Percentiles rank a stretch among this genome's conserved stretches.
phyloP scores from a whole-genome alignment of 2,797 vertebrate species.

The Mionectes olivaceus region DNA sequence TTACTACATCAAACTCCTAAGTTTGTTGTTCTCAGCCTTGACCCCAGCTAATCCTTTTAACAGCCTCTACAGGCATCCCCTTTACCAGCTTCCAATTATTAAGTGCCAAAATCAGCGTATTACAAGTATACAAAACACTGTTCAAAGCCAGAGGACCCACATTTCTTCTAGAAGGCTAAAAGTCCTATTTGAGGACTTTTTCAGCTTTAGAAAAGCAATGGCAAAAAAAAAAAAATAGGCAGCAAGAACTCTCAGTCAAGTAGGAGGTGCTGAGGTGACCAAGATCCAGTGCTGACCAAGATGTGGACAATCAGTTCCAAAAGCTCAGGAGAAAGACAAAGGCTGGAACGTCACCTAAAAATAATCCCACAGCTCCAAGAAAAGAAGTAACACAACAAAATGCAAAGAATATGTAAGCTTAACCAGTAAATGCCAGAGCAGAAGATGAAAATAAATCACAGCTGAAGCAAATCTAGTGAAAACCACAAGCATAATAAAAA shows the following conservation, averaged over 20 bases:
- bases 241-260: background rate
- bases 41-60: background rate
- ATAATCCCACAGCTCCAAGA: background rate
- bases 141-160: background rate
- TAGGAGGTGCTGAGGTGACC: background rate
- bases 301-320: background rate
- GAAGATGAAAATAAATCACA: conserved; percentile 70
- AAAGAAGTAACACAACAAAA: background rate
- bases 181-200: background rate
- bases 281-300: accelerated
- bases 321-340: background rate
- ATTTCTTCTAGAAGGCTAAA: background rate
- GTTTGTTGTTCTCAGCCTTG: background rate
- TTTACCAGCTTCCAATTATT: background rate
- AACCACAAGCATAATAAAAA: conserved; percentile 69
- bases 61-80: background rate
- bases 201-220: background rate
- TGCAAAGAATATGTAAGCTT: background rate
- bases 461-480: conserved; percentile 39
- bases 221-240: background rate
- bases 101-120: background rate
- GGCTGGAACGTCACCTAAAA: background rate
- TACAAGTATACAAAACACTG: background rate
- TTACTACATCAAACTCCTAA: background rate
- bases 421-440: conserved; percentile 44